A percentile compares a stretch with the other conserved stretches of the same genome.
Conservation (phyloP, 2,888 invertebrate genomes). For the Timema cristinae region DNA sequence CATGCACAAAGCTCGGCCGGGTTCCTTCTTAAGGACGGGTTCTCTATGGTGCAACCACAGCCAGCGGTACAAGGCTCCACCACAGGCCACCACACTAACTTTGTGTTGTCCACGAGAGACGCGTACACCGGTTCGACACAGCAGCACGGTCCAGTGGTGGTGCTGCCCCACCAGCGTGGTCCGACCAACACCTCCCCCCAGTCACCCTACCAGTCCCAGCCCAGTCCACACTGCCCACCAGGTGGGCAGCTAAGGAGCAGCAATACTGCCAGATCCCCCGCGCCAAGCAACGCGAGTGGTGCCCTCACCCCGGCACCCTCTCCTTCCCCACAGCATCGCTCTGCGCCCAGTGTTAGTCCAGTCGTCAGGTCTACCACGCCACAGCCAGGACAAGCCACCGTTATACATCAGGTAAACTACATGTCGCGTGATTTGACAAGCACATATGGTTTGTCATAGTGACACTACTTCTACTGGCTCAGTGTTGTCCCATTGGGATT, state of each 20-base stretch:
- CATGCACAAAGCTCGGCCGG: slow-evolving; percentile 15
- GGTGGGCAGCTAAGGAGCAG: slow-evolving; percentile 4
- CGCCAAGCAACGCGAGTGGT: slow-evolving; percentile 18
- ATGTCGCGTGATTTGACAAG: not conserved
- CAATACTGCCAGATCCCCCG: slow-evolving; percentile 3
- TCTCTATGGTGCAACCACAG: slow-evolving; percentile 11
- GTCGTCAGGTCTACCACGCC: slow-evolving; percentile 34
- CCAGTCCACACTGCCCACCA: slow-evolving; percentile 13
- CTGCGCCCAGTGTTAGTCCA: slow-evolving; percentile 32
- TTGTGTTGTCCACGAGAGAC: slow-evolving; percentile 11
- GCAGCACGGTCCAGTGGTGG: slow-evolving; percentile 15
- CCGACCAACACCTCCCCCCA: slow-evolving; percentile 16
- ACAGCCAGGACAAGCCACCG: slow-evolving; percentile 42
- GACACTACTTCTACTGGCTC: not conserved
- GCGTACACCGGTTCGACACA: slow-evolving; percentile 18
- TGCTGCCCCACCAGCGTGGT: slow-evolving; percentile 20
- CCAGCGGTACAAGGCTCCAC: not conserved
- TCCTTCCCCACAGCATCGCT: slow-evolving; percentile 28
- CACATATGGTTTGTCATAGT: not conserved
- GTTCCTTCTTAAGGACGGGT: not conserved
- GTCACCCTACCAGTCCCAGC: slow-evolving; percentile 21
- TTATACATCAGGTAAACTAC: slow-evolving; percentile 29
- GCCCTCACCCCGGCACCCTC: slow-evolving; percentile 30
- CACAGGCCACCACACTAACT: not conserved
- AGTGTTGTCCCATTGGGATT: too few relatives aligned